Evolutionary conservation across 53 echinoderm and acorn worm species (phyloP), one percentile per base, ranked within the genome.

Genomic region (Paelopatides confundens): DNA sequence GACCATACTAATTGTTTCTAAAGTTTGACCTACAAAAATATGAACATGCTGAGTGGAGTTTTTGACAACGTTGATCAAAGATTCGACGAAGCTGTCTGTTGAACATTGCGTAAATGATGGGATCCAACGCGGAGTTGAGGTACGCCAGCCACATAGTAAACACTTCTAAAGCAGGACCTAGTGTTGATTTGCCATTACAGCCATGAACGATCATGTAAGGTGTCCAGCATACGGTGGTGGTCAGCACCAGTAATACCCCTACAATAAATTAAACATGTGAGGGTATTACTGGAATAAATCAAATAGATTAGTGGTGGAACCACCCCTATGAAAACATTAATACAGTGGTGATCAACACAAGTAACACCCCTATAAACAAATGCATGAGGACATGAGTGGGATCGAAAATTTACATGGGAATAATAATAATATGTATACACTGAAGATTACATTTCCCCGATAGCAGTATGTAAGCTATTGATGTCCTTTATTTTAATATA

Each of bases 71-170:
- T 6, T 21, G 58, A 21, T 58, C n/a, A 26, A 58, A 21, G 58
- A 58, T 58, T 58, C n/a, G 58, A 21, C 58, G 58, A 21, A 58
- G 6, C 4, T 58, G 58, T 58, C 24, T 21, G 62, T 82, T 62
- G 4, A 82, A 35, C 7, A 82, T 15, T 2, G 82, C 12, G 36
- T 82, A 82, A 63, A 82, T 82, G n/a, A 82, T 39, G 0, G 82
- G 82, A 62, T 82, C 82, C 21, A 82, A 33, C 32, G 82, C 82
- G 13, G 82, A 6, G 63, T 82, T 82, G 6, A 63, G 15, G 27
- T 82, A 82, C 9, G n/a, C 82, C 18, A 82, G 63, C 82, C 82
- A 82, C 82, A 82, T 82, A 13, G 82, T 23, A 31, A 47, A 63
- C 15, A 34, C 32, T 21, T 63, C 40, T 7, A 63, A 1, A 31